Conservation (phyloP, 92 coral and sea anemone species). For the Porites cylindrica region DNA sequence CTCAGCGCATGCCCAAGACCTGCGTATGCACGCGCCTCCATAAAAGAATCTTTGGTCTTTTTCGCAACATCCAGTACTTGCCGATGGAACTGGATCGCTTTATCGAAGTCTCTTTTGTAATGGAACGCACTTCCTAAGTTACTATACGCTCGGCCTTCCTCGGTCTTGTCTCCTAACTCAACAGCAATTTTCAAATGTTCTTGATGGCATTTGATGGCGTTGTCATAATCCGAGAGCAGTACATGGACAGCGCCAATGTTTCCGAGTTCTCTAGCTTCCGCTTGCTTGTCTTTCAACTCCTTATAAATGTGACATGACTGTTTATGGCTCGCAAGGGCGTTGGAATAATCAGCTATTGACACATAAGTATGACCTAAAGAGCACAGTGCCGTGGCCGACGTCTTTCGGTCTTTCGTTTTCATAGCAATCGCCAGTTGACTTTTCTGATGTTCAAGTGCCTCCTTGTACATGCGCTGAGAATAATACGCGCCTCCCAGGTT, state of each 20-base stretch:
- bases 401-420: constrained; percentile 86
- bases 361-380: constrained; percentile 95
- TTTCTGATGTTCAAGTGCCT: constrained; percentile 90
- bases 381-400: constrained; percentile 89
- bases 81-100: constrained; percentile 81
- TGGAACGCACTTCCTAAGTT: constrained; percentile 96
- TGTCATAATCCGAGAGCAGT: constrained; percentile 78
- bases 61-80: constrained; percentile 86
- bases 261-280: constrained; percentile 95
- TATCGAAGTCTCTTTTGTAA: constrained; percentile 86
- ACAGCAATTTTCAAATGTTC: constrained; percentile 89
- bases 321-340: constrained; percentile 92
- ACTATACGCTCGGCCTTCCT: constrained; percentile 93
- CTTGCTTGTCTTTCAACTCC: constrained; percentile 82
- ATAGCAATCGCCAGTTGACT: constrained; percentile 87
- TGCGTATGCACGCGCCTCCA: constrained; percentile 96
- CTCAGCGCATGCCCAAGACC: constrained; percentile 97
- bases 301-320: constrained; percentile 85
- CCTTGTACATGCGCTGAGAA: constrained; percentile 84
- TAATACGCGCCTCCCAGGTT: constrained; percentile 96
- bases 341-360: constrained; percentile 82
- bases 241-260: constrained; percentile 97
- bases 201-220: constrained; percentile 87
- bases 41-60: constrained; percentile 80
- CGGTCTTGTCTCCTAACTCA: constrained; percentile 80